These are phyloP conservation scores for Bombyx mandarina DNA, from an alignment of 1,140 invertebrate species.

Conservation along the genomic window DNA sequence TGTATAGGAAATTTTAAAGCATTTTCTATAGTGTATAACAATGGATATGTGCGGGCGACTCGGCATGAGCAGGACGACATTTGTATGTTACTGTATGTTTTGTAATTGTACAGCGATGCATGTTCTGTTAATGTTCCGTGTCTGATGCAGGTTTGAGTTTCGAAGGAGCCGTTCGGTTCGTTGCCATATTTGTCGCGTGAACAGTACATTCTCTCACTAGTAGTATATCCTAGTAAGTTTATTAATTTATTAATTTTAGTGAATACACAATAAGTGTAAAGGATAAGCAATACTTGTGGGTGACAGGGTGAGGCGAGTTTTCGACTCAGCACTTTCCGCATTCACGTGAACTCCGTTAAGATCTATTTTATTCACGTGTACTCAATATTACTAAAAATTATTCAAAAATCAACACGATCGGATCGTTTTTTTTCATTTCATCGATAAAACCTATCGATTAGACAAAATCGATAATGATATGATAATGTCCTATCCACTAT, in stretches of 20 bases:
- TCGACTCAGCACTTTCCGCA: too few relatives aligned
- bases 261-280: background rate
- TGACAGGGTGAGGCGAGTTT: constrained; percentile 1
- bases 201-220: constrained; percentile 3
- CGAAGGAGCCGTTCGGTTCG: constrained; percentile 9
- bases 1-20: constrained; percentile 45
- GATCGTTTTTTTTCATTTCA: too few relatives aligned
- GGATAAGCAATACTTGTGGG: constrained; percentile 4
- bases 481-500: too few relatives aligned
- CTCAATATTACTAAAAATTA: too few relatives aligned
- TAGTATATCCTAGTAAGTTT: background rate
- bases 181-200: constrained; percentile 15
- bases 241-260: constrained; percentile 1
- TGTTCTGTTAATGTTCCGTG: constrained; percentile 36
- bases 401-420: too few relatives aligned
- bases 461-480: too few relatives aligned
- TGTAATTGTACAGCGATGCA: constrained; percentile 49
- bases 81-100: constrained; percentile 49
- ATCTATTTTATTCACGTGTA: too few relatives aligned
- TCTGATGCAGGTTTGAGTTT: constrained; percentile 46
- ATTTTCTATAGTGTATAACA: constrained; percentile 34
- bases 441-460: too few relatives aligned
- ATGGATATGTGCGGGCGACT: constrained; percentile 42
- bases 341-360: too few relatives aligned
- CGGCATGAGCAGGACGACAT: constrained; percentile 42